These are phyloP conservation scores for Malaclemys terrapin DNA, from an alignment of 2,113 vertebrate genomes.

Conservation along the genomic window DNA sequence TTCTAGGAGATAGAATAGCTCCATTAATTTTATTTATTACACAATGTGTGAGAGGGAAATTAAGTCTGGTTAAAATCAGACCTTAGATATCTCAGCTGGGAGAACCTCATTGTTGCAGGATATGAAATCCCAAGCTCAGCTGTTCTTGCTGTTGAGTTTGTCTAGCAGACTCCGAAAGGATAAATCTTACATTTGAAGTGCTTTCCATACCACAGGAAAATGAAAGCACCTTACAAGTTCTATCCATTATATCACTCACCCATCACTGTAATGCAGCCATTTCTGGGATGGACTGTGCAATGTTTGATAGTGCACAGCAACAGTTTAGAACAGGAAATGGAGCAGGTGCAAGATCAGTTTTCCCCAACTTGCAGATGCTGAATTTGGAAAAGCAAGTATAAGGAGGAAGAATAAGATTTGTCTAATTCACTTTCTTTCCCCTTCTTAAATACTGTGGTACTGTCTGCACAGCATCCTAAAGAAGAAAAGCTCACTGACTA, in stretches of 20 bases:
- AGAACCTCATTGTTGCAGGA: constrained; percentile 1
- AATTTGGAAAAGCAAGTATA: constrained; percentile 12
- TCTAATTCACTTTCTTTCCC: background rate
- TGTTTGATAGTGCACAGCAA: background rate
- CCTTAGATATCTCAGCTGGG: constrained; percentile 52
- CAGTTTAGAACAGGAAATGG: constrained; percentile 36
- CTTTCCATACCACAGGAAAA: background rate
- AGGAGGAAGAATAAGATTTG: background rate
- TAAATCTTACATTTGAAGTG: background rate
- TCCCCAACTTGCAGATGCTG: background rate
- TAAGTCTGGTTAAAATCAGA: constrained; percentile 38
- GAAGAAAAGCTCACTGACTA: background rate
- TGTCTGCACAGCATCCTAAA: background rate
- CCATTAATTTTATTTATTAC: background rate
- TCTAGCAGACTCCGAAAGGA: background rate
- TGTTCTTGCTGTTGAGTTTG: background rate
- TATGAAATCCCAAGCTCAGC: constrained; percentile 29
- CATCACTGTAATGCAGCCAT: background rate
- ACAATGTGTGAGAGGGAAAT: background rate
- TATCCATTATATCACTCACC: background rate
- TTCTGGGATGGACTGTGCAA: background rate
- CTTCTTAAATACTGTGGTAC: background rate
- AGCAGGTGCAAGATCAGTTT: background rate
- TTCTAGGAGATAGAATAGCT: too few relatives aligned
- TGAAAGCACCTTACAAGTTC: background rate